A percentile compares a stretch with the other conserved stretches of the same genome.
Conservation (phyloP, 2,797 vertebrate species). For the Enteromius mattozi region DNA sequence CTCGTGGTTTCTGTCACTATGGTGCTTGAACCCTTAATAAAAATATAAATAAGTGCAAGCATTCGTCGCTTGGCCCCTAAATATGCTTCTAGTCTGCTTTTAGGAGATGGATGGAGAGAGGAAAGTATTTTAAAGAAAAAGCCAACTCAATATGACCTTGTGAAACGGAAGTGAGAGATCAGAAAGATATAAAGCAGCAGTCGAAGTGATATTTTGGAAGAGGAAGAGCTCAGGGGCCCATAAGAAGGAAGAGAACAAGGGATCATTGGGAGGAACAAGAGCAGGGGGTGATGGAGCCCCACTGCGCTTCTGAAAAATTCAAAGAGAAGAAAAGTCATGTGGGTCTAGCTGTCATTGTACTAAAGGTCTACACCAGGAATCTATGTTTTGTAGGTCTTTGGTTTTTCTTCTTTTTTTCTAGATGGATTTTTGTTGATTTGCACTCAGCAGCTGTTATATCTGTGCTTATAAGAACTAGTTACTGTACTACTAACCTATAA, state of each 20-base stretch:
- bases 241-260: constrained; percentile 25
- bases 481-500: background rate
- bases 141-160: constrained; percentile 3
- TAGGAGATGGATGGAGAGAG: background rate
- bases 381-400: background rate
- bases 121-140: background rate
- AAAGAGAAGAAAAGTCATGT: constrained; percentile 20
- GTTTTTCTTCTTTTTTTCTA: background rate
- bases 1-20: background rate
- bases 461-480: background rate
- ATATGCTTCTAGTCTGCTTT: background rate
- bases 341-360: background rate
- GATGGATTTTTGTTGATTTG: background rate
- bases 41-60: background rate
- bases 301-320: background rate
- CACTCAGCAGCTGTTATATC: background rate
- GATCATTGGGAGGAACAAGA: constrained; percentile 52
- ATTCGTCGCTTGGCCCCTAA: background rate
- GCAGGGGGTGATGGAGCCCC: constrained; percentile 37
- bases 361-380: constrained; percentile 2
- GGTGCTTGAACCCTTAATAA: background rate
- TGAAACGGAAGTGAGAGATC: background rate
- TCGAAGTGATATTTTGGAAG: constrained; percentile 28
- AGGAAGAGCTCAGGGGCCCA: constrained; percentile 21
- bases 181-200: background rate